A percentile compares a stretch with the other conserved stretches of the same genome.
phyloP scores from a whole-genome alignment of 1,140 invertebrate species.

The Homarus americanus region DNA sequence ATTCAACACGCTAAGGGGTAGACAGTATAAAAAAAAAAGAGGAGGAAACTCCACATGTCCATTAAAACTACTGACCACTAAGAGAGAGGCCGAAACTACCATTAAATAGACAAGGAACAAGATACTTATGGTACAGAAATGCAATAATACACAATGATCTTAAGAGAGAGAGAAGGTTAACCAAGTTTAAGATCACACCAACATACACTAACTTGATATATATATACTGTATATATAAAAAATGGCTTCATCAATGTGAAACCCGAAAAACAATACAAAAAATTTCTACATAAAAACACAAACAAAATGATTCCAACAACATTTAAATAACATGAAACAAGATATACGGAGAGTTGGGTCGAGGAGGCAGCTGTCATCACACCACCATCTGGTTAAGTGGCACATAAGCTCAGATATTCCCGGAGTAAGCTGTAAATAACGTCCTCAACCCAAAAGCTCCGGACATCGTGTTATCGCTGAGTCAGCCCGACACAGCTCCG shows the following conservation, averaged over 20 bases:
- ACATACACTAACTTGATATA: background rate
- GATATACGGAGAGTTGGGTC: background rate
- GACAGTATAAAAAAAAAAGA: background rate
- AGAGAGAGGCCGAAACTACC: background rate
- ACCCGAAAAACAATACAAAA: background rate
- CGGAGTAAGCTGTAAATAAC: too few species aligned
- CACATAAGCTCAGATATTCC: background rate
- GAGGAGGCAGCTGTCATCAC: background rate
- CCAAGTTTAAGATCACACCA: background rate
- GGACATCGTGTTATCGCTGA: background rate
- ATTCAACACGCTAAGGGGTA: background rate
- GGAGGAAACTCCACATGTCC: background rate
- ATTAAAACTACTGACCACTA: background rate
- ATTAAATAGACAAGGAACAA: background rate
- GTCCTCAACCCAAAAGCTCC: too few species aligned
- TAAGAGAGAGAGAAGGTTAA: background rate
- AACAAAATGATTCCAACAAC: background rate
- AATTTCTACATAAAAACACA: too few species aligned
- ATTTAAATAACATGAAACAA: background rate
- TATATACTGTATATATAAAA: slow-evolving; percentile 9
- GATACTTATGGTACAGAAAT: background rate
- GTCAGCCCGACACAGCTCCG: background rate
- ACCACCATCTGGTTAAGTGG: background rate
- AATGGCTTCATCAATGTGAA: background rate
- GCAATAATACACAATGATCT: slow-evolving; percentile 1